Evolutionary conservation across 2,797 vertebrate genomes (phyloP).

Genomic region (Sebastes goodei): DNA sequence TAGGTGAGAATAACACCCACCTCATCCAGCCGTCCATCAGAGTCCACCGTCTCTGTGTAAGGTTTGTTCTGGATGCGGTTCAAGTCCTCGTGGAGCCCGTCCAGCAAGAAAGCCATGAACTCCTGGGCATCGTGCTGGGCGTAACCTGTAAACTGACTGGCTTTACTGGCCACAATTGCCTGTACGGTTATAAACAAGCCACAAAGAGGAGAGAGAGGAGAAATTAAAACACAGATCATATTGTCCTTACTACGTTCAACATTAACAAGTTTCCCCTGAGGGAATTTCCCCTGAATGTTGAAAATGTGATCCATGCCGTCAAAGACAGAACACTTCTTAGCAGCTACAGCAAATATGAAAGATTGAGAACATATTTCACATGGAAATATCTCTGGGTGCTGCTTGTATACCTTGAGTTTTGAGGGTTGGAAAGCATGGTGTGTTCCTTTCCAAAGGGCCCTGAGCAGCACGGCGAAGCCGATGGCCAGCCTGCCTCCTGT

Average conservation of each 20-base stretch:
- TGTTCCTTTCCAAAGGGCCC: conserved; percentile 96
- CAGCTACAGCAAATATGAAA: neutral
- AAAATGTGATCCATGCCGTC: neutral
- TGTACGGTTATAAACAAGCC: conserved; percentile 48
- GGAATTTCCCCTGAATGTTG: neutral
- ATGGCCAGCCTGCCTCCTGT: conserved; percentile 95
- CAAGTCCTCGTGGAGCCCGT: conserved; percentile 96
- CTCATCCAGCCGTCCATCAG: conserved; percentile 92
- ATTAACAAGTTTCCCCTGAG: neutral
- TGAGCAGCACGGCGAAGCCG: conserved; percentile 93
- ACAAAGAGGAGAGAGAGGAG: neutral
- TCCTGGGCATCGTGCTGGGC: conserved; percentile 98
- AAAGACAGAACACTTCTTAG: neutral
- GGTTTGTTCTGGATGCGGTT: conserved; percentile 99
- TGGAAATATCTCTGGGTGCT: neutral
- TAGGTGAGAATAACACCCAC: conserved; percentile 57
- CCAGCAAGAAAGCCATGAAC: conserved; percentile 98
- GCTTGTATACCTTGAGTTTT: conserved; percentile 90
- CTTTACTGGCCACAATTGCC: conserved; percentile 98
- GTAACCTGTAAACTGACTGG: conserved; percentile 98
- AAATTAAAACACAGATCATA: neutral
- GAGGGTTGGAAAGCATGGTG: conserved; percentile 98
- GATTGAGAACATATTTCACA: neutral
- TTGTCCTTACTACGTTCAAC: neutral
- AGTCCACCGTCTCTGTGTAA: conserved; percentile 95